phyloP scores from a whole-genome alignment of 2,113 vertebrate species.

The Scatophagus argus region DNA sequence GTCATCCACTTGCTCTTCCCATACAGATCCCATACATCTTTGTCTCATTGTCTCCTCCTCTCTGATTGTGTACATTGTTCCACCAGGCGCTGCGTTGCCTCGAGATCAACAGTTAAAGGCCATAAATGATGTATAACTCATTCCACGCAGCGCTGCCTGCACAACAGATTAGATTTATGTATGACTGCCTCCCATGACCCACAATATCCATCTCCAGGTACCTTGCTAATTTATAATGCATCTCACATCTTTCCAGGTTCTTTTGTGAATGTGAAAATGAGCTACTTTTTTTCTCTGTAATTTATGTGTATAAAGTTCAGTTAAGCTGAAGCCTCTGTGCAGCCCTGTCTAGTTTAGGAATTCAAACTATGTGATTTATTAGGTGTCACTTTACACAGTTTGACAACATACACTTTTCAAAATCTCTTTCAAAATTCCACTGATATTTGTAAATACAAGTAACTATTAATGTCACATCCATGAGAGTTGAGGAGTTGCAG shows the following conservation, averaged over 20 bases:
- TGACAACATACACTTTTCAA: neutral
- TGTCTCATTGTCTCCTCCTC: slow-evolving; percentile 5
- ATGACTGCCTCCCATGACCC: slow-evolving; percentile 49
- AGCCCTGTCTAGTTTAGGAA: neutral
- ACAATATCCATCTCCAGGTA: slow-evolving; percentile 39
- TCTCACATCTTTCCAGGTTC: neutral
- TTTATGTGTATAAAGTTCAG: slow-evolving; percentile 7
- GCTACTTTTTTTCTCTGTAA: slow-evolving; percentile 8
- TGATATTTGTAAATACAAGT: no score
- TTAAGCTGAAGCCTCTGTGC: neutral
- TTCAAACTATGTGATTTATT: neutral
- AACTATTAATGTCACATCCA: no score
- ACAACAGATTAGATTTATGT: slow-evolving; percentile 66
- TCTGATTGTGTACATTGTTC: slow-evolving; percentile 46
- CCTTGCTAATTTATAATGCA: slow-evolving; percentile 42
- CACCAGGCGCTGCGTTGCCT: neutral
- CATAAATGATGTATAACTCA: slow-evolving; percentile 68
- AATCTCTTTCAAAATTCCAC: no score
- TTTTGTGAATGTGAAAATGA: slow-evolving; percentile 32
- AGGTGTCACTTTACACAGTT: neutral
- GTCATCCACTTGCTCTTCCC: slow-evolving; percentile 6
- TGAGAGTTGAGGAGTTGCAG: no score
- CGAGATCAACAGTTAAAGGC: slow-evolving; percentile 61
- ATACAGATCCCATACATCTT: slow-evolving; percentile 5
- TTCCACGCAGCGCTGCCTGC: slow-evolving; percentile 37